phyloP scores from a whole-genome alignment of 2,113 vertebrate genomes.

The Rhynchopsitta pachyrhyncha region DNA sequence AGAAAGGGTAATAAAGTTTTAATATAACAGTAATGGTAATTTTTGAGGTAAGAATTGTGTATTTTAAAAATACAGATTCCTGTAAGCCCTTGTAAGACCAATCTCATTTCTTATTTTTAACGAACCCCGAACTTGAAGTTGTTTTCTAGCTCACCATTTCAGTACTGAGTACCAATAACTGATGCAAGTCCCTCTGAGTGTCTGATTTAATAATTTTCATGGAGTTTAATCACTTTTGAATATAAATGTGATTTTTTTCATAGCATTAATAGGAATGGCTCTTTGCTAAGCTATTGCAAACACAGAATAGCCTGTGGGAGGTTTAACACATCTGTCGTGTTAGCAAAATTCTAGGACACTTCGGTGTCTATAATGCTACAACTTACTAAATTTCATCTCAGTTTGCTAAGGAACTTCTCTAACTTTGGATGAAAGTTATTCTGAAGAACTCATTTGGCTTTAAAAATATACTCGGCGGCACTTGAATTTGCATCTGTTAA shows the following conservation, averaged over 20 bases:
- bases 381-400: conserved; percentile 3
- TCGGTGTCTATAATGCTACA: neutral
- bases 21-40: neutral
- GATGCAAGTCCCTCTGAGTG: neutral
- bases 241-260: neutral
- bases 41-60: neutral
- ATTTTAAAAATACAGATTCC: neutral
- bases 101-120: neutral
- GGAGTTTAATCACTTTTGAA: neutral
- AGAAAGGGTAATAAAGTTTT: neutral
- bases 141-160: neutral
- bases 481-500: conserved; percentile 31
- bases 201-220: neutral
- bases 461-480: neutral
- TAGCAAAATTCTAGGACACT: conserved; percentile 17
- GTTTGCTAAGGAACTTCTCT: conserved; percentile 32
- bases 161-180: neutral
- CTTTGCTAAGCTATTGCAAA: neutral
- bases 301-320: neutral
- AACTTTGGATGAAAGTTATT: neutral
- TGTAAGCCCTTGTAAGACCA: neutral
- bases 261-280: neutral
- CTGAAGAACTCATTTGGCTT: neutral
- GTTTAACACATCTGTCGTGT: neutral
- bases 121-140: neutral